Evolutionary conservation across 35 echinoderm and acorn worm species (phyloP).

Genomic region (Acanthaster planci): DNA sequence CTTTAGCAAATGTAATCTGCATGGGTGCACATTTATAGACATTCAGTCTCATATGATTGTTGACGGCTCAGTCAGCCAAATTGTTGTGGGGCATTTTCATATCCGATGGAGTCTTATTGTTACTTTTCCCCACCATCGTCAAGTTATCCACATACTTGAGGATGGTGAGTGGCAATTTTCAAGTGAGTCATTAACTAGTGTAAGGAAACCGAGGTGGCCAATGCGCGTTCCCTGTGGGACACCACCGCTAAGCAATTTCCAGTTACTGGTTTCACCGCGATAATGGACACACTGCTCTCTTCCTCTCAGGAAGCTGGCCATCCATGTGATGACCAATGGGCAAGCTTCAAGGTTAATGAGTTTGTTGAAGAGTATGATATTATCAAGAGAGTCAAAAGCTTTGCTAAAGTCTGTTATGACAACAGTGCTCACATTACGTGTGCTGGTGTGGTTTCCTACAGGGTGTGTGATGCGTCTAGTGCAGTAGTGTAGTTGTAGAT

Average conservation of each 20-base stretch:
- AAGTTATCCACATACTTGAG: no score
- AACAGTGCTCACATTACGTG: slow-evolving; percentile 16
- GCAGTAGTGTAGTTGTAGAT: no score
- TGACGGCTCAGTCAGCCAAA: no score
- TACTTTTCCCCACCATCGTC: no score
- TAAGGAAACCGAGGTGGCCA: slow-evolving; percentile 1
- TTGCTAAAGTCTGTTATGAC: slow-evolving; percentile 58
- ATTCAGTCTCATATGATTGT: not conserved
- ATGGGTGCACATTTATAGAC: not conserved
- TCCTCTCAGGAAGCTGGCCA: slow-evolving; percentile 17
- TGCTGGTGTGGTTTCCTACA: no score
- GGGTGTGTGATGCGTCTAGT: no score
- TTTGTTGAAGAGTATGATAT: slow-evolving; percentile 43
- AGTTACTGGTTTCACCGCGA: not conserved
- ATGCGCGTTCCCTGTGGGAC: slow-evolving; percentile 28
- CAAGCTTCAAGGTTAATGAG: slow-evolving; percentile 29
- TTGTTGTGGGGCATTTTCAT: no score
- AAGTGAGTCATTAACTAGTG: slow-evolving; percentile 29
- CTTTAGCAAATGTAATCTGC: not conserved
- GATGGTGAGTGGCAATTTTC: not conserved
- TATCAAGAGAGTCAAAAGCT: slow-evolving; percentile 42
- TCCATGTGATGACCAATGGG: slow-evolving; percentile 46
- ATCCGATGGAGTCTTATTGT: no score
- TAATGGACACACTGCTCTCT: slow-evolving; percentile 28
- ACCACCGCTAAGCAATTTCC: slow-evolving; percentile 20